Evolutionary conservation across 2,113 vertebrate genomes (phyloP), one percentile per base, ranked within the genome.

Genomic region (Ophiodon elongatus): DNA sequence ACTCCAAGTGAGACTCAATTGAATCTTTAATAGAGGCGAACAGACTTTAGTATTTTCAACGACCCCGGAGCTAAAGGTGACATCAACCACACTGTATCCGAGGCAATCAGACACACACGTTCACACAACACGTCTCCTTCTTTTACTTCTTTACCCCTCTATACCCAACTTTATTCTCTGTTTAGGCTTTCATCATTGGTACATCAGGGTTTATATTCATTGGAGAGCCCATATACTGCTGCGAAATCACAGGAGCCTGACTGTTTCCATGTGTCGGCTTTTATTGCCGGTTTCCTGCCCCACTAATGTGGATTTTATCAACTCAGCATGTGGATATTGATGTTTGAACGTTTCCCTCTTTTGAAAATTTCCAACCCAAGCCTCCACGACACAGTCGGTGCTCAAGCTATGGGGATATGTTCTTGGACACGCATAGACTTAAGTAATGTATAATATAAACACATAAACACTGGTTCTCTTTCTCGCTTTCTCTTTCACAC

Each of bases 241-340:
- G 69, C 59, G 77, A 90, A 93, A 91, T 93, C 88, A 91, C 91
- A 89, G 89, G 86, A 90, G 90, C 92, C 73, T 93, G 92, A 93
- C 91, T 91, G 77, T 92, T 94, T 94, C 94, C 94, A 94, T 93
- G 90, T 94, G 93, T 87, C 54, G 52, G 87, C 7, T 90, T 94
- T 94, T 93, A 94, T 89, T 89, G 89, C 88, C 13, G 63, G 84
- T 92, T 94, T 94, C 93, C 88, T 92, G 91, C 81, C 79, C 81
- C 56, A 37, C 89, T 94, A 91, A 94, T 92, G 91, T 87, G 85
- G 86, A 89, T 93, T 94, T 94, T 91, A 94, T 94, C 93, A 94
- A 92, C 82, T 91, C 89, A 87, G 91, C 85, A 86, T 93, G 93
- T 89, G 88, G 73, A 91, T 90, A 91, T 88, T 87, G 85, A 89